Percentiles rank a stretch among this genome's conserved stretches.
These are phyloP conservation scores for Philypnodon macrostomus DNA, from an alignment of 2,797 vertebrate species.

Conservation along the genomic window DNA sequence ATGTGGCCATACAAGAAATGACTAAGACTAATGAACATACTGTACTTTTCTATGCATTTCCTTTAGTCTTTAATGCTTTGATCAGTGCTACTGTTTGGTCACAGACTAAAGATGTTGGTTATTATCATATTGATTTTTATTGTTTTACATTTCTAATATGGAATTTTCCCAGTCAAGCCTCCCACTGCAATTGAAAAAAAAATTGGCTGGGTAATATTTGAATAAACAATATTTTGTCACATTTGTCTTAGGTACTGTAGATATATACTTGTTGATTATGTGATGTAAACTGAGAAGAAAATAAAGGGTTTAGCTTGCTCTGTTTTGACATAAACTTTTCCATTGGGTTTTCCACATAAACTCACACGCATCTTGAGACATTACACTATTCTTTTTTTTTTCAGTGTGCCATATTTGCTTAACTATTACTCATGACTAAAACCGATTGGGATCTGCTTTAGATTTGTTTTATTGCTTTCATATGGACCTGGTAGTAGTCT, in stretches of 20 bases:
- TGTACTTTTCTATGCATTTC: constrained; percentile 57
- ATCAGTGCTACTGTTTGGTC: constrained; percentile 64
- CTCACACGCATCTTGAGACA: constrained; percentile 15
- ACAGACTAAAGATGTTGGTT: constrained; percentile 39
- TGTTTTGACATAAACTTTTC: constrained; percentile 35
- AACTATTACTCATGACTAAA: constrained; percentile 28
- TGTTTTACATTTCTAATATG: constrained; percentile 41
- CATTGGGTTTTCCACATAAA: constrained; percentile 19
- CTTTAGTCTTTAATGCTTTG: constrained; percentile 61
- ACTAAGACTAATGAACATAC: constrained; percentile 45
- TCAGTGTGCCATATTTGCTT: constrained; percentile 19
- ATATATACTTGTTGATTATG: constrained; percentile 52
- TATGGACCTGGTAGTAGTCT: constrained; percentile 48
- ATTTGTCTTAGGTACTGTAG: constrained; percentile 69
- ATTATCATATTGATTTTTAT: constrained; percentile 37
- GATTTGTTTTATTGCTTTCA: constrained; percentile 56
- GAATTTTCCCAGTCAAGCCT: constrained; percentile 40
- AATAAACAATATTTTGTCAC: constrained; percentile 61
- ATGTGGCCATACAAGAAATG: constrained; percentile 60
- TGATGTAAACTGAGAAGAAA: constrained; percentile 57
- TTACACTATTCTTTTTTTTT: constrained; percentile 35
- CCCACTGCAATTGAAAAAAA: constrained; percentile 32
- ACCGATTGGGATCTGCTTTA: constrained; percentile 47
- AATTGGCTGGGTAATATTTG: constrained; percentile 46
- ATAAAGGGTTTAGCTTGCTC: constrained; percentile 58